A percentile compares a stretch with the other conserved stretches of the same genome.
Evolutionary conservation across 2,113 vertebrate genomes (phyloP).

Genomic region (Puffinus mauretanicus): DNA sequence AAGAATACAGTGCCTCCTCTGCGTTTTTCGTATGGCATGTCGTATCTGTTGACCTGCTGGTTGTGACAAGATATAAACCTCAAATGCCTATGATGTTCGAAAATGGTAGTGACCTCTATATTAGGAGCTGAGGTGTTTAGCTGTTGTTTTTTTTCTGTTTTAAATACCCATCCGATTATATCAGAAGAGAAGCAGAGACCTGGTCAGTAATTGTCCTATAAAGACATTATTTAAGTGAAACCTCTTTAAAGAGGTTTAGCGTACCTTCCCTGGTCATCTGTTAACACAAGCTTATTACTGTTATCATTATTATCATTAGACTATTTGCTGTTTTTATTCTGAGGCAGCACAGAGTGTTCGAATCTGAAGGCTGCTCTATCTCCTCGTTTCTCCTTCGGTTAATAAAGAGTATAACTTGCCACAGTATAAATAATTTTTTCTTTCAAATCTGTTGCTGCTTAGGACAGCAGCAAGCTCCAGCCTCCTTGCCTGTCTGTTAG

Average conservation of each 20-base stretch:
- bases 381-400: not conserved
- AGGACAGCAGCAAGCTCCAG: no score
- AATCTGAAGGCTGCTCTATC: not conserved
- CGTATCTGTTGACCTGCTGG: not conserved
- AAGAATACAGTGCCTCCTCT: not conserved
- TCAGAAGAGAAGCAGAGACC: not conserved
- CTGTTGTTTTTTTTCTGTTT: not conserved
- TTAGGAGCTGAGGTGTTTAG: not conserved
- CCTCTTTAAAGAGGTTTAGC: not conserved
- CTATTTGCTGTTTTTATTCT: not conserved
- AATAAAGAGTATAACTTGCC: not conserved
- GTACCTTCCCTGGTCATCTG: not conserved
- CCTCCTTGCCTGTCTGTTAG: no score
- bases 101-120: not conserved
- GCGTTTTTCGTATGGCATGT: not conserved
- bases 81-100: fast-evolving
- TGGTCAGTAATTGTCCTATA: not conserved
- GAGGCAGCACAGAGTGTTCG: not conserved
- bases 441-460: no score
- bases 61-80: not conserved
- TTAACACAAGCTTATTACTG: not conserved
- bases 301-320: not conserved
- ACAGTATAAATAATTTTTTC: not conserved
- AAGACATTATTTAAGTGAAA: not conserved
- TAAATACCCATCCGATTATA: not conserved